Evolutionary conservation across 2,797 vertebrate genomes (phyloP).

Genomic region (Apogon hyalosoma): DNA sequence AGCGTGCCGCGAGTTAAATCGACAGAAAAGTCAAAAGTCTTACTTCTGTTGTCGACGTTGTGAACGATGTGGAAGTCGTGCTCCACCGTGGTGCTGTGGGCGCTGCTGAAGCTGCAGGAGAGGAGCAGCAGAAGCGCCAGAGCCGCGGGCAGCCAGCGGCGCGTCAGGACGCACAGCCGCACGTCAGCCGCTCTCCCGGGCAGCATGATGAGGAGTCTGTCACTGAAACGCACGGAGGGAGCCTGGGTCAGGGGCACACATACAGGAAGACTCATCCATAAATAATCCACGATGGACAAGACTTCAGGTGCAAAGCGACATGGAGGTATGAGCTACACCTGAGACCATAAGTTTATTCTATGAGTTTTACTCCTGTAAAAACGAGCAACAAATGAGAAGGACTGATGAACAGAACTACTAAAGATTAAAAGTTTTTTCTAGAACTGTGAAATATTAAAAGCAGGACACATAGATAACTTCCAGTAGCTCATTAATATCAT

Average conservation of each 20-base stretch:
- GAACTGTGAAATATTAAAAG: no score
- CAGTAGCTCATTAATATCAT: no score
- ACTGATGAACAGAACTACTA: no score
- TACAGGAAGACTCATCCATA: no score
- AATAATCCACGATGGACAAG: not conserved
- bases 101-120: slow-evolving; percentile 79
- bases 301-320: not conserved
- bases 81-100: slow-evolving; percentile 87
- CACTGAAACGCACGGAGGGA: slow-evolving; percentile 43
- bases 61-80: slow-evolving; percentile 87
- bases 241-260: not conserved
- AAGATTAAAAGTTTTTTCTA: no score
- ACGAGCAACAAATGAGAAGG: no score
- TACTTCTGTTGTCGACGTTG: slow-evolving; percentile 94
- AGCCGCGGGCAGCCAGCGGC: slow-evolving; percentile 79
- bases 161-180: slow-evolving; percentile 67
- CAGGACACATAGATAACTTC: no score
- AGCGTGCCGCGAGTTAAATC: not conserved
- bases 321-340: no score
- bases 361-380: no score
- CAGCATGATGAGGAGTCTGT: slow-evolving; percentile 75
- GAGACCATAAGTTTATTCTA: no score
- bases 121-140: slow-evolving; percentile 85
- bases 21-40: slow-evolving; percentile 36
- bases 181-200: slow-evolving; percentile 63